A percentile compares a stretch with the other conserved stretches of the same genome.
These are phyloP conservation scores for Athripsodes cinereus DNA, from an alignment of 2,888 invertebrate genomes.

Conservation along the genomic window DNA sequence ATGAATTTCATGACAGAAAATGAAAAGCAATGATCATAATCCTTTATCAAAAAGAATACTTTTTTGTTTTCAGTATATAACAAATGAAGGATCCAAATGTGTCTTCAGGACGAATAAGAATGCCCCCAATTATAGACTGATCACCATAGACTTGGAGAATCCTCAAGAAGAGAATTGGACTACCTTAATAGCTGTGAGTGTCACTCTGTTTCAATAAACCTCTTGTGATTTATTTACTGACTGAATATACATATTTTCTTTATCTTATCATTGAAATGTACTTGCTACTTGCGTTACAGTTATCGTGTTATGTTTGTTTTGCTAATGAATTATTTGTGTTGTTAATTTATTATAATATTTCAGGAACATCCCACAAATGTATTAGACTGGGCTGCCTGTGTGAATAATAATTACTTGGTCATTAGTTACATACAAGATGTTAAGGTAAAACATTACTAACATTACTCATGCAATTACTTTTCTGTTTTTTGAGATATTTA, in stretches of 20 bases:
- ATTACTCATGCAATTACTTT: too few relatives aligned
- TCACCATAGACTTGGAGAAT: constrained; percentile 73
- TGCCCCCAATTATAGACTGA: constrained; percentile 85
- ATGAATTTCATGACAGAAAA: too few relatives aligned
- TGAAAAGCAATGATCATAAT: too few relatives aligned
- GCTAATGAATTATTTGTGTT: too few relatives aligned
- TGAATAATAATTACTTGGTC: constrained; percentile 79
- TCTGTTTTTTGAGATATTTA: too few relatives aligned
- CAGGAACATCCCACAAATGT: constrained; percentile 80
- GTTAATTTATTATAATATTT: constrained; percentile 3
- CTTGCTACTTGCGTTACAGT: too few relatives aligned
- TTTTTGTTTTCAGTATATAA: constrained; percentile 79
- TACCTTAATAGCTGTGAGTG: constrained; percentile 62
- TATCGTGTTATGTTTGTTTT: too few relatives aligned
- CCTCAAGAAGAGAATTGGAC: constrained; percentile 73
- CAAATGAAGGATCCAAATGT: constrained; percentile 76
- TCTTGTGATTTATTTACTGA: too few relatives aligned
- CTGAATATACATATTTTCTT: too few relatives aligned
- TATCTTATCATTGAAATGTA: too few relatives aligned
- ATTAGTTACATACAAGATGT: constrained; percentile 90
- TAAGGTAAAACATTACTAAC: constrained; percentile 63
- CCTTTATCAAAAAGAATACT: too few relatives aligned
- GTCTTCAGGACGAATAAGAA: constrained; percentile 90
- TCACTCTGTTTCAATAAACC: too few relatives aligned
- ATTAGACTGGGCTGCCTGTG: constrained; percentile 81